Evolutionary conservation across 1,140 invertebrate species (phyloP).

Genomic region (Heliconius hermathena): DNA sequence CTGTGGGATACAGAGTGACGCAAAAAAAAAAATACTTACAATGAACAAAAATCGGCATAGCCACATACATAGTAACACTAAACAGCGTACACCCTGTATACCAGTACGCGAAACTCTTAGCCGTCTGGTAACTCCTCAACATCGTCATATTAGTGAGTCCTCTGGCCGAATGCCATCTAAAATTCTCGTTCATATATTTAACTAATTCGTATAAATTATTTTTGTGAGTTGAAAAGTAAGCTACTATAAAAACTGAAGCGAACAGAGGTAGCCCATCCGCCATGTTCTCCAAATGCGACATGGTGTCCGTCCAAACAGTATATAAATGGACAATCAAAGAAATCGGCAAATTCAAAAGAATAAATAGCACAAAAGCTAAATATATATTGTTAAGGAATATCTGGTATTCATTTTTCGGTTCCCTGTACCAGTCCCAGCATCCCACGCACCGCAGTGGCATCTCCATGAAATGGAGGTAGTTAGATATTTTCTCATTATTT

Average conservation of each 20-base stretch:
- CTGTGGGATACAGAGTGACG: too few relatives aligned
- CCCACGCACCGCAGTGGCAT: constrained; percentile 59
- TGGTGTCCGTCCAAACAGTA: constrained; percentile 58
- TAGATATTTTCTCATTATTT: constrained; percentile 43
- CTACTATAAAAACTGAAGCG: constrained; percentile 57
- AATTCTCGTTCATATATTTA: constrained; percentile 58
- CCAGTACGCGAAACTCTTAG: constrained; percentile 59
- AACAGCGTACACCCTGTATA: constrained; percentile 68
- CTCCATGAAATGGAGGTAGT: constrained; percentile 58
- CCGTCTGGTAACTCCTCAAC: constrained; percentile 55
- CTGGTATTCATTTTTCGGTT: constrained; percentile 39
- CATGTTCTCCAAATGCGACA: constrained; percentile 61
- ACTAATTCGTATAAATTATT: constrained; percentile 59
- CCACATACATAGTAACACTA: constrained; percentile 63
- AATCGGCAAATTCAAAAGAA: constrained; percentile 45
- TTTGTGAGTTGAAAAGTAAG: constrained; percentile 58
- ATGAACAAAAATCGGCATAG: constrained; percentile 55
- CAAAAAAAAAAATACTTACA: constrained; percentile 55
- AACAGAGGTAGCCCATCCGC: constrained; percentile 62
- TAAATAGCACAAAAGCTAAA: constrained; percentile 55
- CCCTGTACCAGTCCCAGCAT: constrained; percentile 66
- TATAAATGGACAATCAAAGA: constrained; percentile 57
- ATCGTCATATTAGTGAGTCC: constrained; percentile 74
- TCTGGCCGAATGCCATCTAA: constrained; percentile 62
- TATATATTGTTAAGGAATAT: constrained; percentile 61